These are phyloP conservation scores for Andrena marginata DNA, from an alignment of 2,888 invertebrate species.

Conservation along the genomic window DNA sequence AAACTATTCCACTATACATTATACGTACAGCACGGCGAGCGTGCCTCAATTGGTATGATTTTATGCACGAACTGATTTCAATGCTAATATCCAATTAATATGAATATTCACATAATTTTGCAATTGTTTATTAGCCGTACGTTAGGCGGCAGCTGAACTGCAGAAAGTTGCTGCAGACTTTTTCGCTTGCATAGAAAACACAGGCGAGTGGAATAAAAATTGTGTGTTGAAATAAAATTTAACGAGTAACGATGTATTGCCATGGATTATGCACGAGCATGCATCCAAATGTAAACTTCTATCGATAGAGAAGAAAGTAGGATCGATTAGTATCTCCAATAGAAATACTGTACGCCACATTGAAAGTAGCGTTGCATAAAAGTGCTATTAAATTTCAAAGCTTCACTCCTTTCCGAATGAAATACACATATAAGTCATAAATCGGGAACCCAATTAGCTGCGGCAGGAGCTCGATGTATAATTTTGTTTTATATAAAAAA, in stretches of 20 bases:
- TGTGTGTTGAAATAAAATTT: neutral
- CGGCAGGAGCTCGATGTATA: no score
- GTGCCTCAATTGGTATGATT: neutral
- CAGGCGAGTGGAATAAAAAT: neutral
- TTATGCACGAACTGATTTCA: conserved; percentile 13
- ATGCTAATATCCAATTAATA: conserved; percentile 3
- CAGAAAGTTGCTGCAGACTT: neutral
- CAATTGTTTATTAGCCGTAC: neutral
- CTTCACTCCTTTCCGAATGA: neutral
- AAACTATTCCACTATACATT: conserved; percentile 36
- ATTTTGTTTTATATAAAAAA: no score
- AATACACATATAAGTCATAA: neutral
- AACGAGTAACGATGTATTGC: neutral
- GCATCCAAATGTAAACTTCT: neutral
- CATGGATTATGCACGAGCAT: neutral
- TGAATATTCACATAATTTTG: neutral
- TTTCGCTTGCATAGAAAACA: neutral
- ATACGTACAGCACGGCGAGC: neutral
- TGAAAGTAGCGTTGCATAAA: conserved; percentile 16
- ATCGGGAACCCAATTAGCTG: neutral
- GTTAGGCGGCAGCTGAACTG: no score
- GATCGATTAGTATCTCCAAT: neutral
- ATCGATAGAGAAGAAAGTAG: neutral
- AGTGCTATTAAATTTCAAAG: neutral
- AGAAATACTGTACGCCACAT: neutral